Evolutionary conservation across 2,888 invertebrate genomes (phyloP).

Genomic region (Tanypteryx hageni): DNA sequence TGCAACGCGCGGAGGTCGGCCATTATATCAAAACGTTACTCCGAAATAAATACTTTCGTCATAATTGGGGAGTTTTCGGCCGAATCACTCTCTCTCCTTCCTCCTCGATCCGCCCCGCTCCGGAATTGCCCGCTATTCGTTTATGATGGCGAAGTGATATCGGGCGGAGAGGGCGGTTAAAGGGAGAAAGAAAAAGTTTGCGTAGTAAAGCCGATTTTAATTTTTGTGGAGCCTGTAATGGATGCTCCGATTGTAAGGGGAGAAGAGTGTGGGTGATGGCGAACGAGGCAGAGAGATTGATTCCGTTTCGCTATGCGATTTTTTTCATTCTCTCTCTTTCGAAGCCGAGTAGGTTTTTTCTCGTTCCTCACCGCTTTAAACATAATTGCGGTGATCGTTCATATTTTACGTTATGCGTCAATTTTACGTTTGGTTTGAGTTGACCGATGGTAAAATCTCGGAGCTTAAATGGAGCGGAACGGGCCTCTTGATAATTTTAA

Average conservation of each 20-base stretch:
- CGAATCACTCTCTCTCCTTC: conserved; percentile 22
- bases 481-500: conserved; percentile 22
- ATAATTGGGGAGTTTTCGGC: conserved; percentile 40
- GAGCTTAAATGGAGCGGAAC: conserved; percentile 47
- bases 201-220: conserved; percentile 50
- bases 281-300: conserved; percentile 47
- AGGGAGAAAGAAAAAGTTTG: conserved; percentile 38
- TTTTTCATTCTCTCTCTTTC: conserved; percentile 11
- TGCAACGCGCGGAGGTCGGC: conserved; percentile 38
- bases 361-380: conserved; percentile 37
- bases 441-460: conserved; percentile 12
- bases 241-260: conserved; percentile 21
- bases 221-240: conserved; percentile 48
- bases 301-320: conserved; percentile 25
- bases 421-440: conserved; percentile 33
- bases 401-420: conserved; percentile 52
- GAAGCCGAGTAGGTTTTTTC: background rate
- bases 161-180: conserved; percentile 5
- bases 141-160: conserved; percentile 59
- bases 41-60: conserved; percentile 61
- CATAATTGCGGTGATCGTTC: conserved; percentile 40
- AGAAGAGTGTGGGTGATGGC: background rate
- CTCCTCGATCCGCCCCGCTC: conserved; percentile 12
- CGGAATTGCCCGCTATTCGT: conserved; percentile 41
- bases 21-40: conserved; percentile 63